Conservation (phyloP, 2,797 vertebrate genomes). For the Loris lydekkerianus region DNA sequence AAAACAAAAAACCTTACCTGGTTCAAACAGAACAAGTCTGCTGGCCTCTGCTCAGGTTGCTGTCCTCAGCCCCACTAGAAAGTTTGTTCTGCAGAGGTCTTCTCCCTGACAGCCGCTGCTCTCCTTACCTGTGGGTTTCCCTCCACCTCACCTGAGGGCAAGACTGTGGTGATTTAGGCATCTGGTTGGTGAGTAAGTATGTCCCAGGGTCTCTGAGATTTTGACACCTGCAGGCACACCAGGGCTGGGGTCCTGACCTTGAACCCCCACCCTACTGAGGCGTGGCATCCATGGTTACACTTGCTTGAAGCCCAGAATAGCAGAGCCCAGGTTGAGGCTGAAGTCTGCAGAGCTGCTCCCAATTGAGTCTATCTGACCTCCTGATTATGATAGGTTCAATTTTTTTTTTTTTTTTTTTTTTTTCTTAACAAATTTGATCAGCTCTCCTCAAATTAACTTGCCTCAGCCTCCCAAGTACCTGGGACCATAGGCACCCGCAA, state of each 20-base stretch:
- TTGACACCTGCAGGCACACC: background rate
- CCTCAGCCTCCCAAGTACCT: too few relatives aligned
- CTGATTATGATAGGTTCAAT: background rate
- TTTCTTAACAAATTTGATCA: background rate
- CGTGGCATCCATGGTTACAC: background rate
- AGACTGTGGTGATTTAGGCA: background rate
- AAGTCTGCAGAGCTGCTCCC: background rate
- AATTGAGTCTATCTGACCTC: background rate
- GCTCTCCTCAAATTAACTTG: background rate
- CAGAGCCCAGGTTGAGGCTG: background rate
- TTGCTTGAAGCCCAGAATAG: background rate
- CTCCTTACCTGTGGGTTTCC: background rate
- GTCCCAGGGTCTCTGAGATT: background rate
- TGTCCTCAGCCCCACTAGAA: background rate
- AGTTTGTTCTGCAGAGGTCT: background rate
- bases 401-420: background rate
- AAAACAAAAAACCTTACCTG: background rate
- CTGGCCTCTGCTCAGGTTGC: too few relatives aligned
- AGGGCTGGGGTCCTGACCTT: conserved; percentile 11
- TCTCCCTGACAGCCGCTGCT: background rate
- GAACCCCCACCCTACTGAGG: background rate
- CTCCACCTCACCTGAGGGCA: too few relatives aligned
- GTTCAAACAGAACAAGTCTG: background rate
- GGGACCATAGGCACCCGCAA: too few relatives aligned
- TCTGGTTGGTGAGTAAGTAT: background rate